Base-by-base conservation (phyloP, 2,888 invertebrate species). In the Drosophila borborema region DNA sequence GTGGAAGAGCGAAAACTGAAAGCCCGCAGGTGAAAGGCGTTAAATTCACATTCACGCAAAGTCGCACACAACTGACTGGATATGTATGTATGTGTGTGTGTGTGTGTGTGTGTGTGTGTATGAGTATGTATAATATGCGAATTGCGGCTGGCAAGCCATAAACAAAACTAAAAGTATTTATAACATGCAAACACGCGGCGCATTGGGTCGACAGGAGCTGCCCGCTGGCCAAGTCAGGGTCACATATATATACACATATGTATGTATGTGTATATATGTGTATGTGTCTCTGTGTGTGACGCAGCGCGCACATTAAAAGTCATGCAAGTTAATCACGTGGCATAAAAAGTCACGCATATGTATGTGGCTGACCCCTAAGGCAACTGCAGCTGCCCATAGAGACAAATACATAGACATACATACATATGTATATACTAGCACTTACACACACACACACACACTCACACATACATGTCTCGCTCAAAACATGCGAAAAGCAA, bases 131-230 rank as follows among this genome's bases (percentile, higher is more conserved):
- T 56, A 76, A 72, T 72, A 28, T 69, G 55, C 58, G 64, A 64
- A 71, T 71, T 77, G 72, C 46, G 59, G 48, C 46, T 40, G 58
- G 45, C 53, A 65, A 40, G 65, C 77, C 72, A 83, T 86, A 83
- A 88, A 80, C 81, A 81, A 88, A 88, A 86, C 80, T 74, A 64
- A 82, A 86, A 83, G 81, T 88, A 86, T 88, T 86, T 88, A 74
- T 83, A 88, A 71, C 85, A 88, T 80, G 86, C 81, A 86, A 86
- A 81, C 86, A 86, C 71, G 83, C 86, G 83, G 75, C 66, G 51
- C 77, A 69, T 63, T 71, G 43, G 71, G 53, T 49, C 67, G 59
- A 64, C 68, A 69, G 71, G 23, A 58, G 45, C 51, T 66, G 56
- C 46, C 66, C 62, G 40, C 49, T 64, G 68, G 64, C 69, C 71